These are phyloP conservation scores for Iselma pallidipennis DNA, from an alignment of 2,888 invertebrate genomes.

Conservation along the genomic window DNA sequence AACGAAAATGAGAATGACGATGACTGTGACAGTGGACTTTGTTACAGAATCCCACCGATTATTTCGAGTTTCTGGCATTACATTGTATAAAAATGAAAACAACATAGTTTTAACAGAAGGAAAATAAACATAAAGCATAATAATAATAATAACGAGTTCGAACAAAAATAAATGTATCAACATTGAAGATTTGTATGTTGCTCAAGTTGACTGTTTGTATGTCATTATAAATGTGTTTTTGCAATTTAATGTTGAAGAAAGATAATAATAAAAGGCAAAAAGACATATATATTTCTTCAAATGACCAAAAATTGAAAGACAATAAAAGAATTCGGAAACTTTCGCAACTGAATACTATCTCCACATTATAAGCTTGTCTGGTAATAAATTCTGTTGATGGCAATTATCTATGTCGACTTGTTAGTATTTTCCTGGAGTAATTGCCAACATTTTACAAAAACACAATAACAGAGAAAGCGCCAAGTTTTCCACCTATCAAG, in stretches of 20 bases:
- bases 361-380: neutral
- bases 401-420: neutral
- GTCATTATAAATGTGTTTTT: neutral
- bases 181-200: neutral
- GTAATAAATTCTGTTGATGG: neutral
- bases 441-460: conserved; percentile 27
- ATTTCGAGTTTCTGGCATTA: too few relatives aligned
- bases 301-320: too few relatives aligned
- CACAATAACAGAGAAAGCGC: conserved; percentile 9
- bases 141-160: too few relatives aligned
- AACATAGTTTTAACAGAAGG: too few relatives aligned
- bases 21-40: too few relatives aligned
- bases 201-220: too few relatives aligned
- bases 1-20: too few relatives aligned
- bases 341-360: conserved; percentile 13
- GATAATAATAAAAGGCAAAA: neutral
- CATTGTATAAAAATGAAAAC: too few relatives aligned
- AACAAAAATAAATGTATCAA: neutral
- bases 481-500: conserved; percentile 17
- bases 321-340: neutral
- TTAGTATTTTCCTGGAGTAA: conserved; percentile 26
- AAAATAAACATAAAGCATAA: too few relatives aligned
- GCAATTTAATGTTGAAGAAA: neutral
- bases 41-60: too few relatives aligned
- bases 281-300: too few relatives aligned